Evolutionary conservation across 2,113 vertebrate species (phyloP).

Genomic region (Ovibos moschatus): DNA sequence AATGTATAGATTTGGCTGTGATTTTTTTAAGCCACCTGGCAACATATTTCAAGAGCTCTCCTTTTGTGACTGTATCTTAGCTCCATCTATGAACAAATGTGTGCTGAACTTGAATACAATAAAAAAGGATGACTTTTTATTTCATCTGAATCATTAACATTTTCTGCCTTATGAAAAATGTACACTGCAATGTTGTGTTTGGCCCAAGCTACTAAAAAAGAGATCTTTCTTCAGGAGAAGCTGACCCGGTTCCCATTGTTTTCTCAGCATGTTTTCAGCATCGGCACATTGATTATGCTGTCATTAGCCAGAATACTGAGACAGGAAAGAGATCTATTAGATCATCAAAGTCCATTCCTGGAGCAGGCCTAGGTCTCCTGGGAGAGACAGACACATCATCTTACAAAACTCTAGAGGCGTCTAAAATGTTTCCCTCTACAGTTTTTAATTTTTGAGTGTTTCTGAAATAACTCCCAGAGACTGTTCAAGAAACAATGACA

Average conservation of each 20-base stretch:
- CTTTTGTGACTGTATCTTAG: background rate
- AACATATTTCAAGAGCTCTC: background rate
- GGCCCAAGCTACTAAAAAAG: background rate
- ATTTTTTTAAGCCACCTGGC: constrained; percentile 22
- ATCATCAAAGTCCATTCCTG: background rate
- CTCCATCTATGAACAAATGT: background rate
- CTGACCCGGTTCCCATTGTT: background rate
- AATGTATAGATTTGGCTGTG: constrained; percentile 22
- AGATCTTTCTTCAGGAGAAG: background rate
- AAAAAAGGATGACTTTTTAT: background rate
- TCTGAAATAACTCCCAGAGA: background rate
- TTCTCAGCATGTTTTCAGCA: constrained; percentile 30
- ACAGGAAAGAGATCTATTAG: constrained; percentile 30
- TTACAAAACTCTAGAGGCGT: background rate
- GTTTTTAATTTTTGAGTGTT: background rate
- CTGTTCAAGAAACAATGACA: background rate
- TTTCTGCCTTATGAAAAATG: background rate
- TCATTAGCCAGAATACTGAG: constrained; percentile 32
- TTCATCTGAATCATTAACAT: background rate
- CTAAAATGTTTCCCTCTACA: background rate
- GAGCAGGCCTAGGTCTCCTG: background rate
- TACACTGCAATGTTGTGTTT: background rate
- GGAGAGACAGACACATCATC: background rate
- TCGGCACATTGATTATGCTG: constrained; percentile 26
- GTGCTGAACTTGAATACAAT: background rate